Evolutionary conservation across 2,888 invertebrate species (phyloP), one percentile per base, ranked within the genome.

Genomic region (Rugalucina vietnamica): DNA sequence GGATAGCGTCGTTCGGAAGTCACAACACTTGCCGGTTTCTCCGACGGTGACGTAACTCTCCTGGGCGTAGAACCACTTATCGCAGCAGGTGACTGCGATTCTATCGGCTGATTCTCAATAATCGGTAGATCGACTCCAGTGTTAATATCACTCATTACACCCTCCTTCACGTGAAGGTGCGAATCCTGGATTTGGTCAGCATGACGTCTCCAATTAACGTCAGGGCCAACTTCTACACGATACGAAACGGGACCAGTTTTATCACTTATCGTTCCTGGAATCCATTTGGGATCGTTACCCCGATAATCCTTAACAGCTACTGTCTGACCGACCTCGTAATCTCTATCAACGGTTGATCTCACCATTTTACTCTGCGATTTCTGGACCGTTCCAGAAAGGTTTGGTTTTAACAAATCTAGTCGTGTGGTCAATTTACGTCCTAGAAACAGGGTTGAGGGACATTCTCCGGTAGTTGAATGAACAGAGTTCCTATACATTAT

Each of bases 371-470:
- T 43, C 65, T 86, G 81, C 14, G 79, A 36, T 49, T 50, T 78
- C 21, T 73, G 65, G 8, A 83, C 79, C 18, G 39, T 76, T 60
- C 81, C 34, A 18, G 24, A 24, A 21, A 71, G 21, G 27, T 27
- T 71, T 39, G 82, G 80, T 78, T 75, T 84, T 2, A 80, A 5
- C 57, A 43, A 69, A 49, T 71, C 76, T 27, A 82, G 36, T 27
- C 79, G 57, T 0, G 81, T 79, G 36, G 69, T 37, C 5, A 89
- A 88, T 36, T 90, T 36, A 10, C 94, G 57, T 32, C 76, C 77
- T 12, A 80, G n/a, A 43, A 84, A 83, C 60, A 83, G n/a, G 14
- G 43, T 32, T 32, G 78, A 34, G 18, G 82, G 82, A 0, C 57
- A 37, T 54, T 82, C 82, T 27, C 78, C 78, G 0, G 82, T 82